Base-by-base conservation (phyloP, 2,113 vertebrate species). In the Alligator mississippiensis region DNA sequence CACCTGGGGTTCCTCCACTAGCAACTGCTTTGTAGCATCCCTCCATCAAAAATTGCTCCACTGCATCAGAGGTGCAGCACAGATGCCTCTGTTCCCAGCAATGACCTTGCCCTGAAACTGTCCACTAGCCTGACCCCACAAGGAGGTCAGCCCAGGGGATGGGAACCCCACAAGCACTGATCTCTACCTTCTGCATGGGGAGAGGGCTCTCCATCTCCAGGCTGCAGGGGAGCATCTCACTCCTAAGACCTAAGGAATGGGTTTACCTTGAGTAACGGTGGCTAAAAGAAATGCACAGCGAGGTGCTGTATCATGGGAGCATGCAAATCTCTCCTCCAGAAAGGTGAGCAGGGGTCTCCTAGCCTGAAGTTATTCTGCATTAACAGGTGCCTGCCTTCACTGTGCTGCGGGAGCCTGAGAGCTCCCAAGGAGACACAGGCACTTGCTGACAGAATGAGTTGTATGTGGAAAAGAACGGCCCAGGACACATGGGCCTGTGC, bases 331-430 rank as follows among this genome's bases (percentile, higher is more conserved):
- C 77, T 88, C 8, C 82, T 61, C 63, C 2, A 7, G 82, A 27
- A 66, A 91, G 84, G 92, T 72, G 89, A 72, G 70, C 5, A 74
- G 81, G 85, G 85, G 78, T 12, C 63, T 85, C 34, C 81, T 81
- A 91, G 77, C 28, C 72, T 66, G 70, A 60, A 59, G 61, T 74
- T 4, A 22, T 72, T 17, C 63, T 1, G 38, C 85, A 75, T 88
- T 74, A 81, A 74, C 34, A 4, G 60, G 63, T 5, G 62, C 77
- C 84, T 19, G 80, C 85, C 81, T 47, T 2, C 18, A 3, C 38
- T 30, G 9, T 11, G 55, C 14, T 62, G 88, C 84, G n/a, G 75
- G 64, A 59, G 79, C 74, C 90, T 63, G 2, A 6, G 12, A 47
- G 88, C 60, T 4, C 61, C 58, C 61, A 24, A 2, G 21, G 62